Percentiles rank a stretch among this genome's conserved stretches.
Conservation (phyloP, 2,888 invertebrate genomes). For the Hemithea aestivaria region DNA sequence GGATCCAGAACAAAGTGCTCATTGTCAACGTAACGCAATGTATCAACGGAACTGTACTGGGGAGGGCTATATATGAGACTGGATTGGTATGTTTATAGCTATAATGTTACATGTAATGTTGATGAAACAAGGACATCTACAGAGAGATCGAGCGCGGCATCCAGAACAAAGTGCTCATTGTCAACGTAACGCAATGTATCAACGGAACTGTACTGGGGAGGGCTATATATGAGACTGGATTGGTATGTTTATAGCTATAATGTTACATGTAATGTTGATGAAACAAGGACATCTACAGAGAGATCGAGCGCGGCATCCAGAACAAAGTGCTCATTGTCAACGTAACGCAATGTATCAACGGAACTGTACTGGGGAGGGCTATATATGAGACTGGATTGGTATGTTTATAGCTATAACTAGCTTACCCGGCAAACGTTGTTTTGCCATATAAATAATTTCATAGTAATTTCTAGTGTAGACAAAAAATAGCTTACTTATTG, state of each 20-base stretch:
- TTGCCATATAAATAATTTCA: too few species aligned
- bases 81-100: constrained; percentile 81
- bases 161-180: constrained; percentile 88
- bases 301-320: constrained; percentile 84
- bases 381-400: constrained; percentile 93
- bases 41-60: constrained; percentile 87
- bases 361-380: constrained; percentile 83
- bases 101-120: constrained; percentile 77
- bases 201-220: constrained; percentile 86
- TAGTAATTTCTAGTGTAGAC: too few species aligned
- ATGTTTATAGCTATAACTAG: constrained; percentile 26
- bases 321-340: constrained; percentile 93
- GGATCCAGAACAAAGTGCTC: constrained; percentile 87
- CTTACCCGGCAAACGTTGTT: too few species aligned
- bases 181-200: constrained; percentile 96
- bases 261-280: constrained; percentile 81
- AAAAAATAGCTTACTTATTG: too few species aligned
- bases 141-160: constrained; percentile 85
- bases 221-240: constrained; percentile 91
- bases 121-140: constrained; percentile 88
- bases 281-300: constrained; percentile 88
- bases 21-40: constrained; percentile 97
- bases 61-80: constrained; percentile 87
- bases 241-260: constrained; percentile 63
- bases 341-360: constrained; percentile 94